Percentiles rank a stretch among this genome's conserved stretches.
Conservation (phyloP, 53 echinoderm and acorn worm genomes). For the Henricia sp. region DNA sequence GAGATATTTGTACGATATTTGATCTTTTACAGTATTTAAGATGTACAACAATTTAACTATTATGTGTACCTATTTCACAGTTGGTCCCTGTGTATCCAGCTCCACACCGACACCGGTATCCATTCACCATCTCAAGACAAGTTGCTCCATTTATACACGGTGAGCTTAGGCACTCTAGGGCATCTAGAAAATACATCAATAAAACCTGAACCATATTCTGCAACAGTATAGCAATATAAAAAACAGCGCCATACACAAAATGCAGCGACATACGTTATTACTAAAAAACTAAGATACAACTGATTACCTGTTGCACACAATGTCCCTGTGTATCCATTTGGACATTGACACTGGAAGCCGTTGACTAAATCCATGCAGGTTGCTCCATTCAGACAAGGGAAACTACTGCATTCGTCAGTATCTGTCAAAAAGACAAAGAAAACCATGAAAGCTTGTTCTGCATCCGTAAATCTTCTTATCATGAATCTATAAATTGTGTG, state of each 20-base stretch:
- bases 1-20: too few relatives aligned
- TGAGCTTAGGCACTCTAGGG: conserved; percentile 7
- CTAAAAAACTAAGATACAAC: too few relatives aligned
- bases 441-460: neutral
- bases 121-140: conserved; percentile 40
- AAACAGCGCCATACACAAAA: neutral
- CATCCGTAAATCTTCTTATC: too few relatives aligned
- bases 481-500: too few relatives aligned
- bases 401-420: conserved; percentile 40
- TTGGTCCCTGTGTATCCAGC: conserved; percentile 31
- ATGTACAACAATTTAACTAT: too few relatives aligned
- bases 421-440: conserved; percentile 5
- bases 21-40: too few relatives aligned
- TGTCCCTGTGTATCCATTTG: conserved; percentile 59
- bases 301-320: conserved; percentile 53
- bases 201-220: neutral
- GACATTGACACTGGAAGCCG: conserved; percentile 73
- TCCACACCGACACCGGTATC: conserved; percentile 21
- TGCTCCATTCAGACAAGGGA: conserved; percentile 73
- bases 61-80: conserved; percentile 21
- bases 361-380: conserved; percentile 62
- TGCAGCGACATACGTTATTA: neutral
- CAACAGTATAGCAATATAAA: neutral
- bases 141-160: conserved; percentile 49
- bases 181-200: neutral